Percentiles rank a stretch among this genome's conserved stretches.
Evolutionary conservation across 2,113 vertebrate species (phyloP).

Genomic region (Naja naja): DNA sequence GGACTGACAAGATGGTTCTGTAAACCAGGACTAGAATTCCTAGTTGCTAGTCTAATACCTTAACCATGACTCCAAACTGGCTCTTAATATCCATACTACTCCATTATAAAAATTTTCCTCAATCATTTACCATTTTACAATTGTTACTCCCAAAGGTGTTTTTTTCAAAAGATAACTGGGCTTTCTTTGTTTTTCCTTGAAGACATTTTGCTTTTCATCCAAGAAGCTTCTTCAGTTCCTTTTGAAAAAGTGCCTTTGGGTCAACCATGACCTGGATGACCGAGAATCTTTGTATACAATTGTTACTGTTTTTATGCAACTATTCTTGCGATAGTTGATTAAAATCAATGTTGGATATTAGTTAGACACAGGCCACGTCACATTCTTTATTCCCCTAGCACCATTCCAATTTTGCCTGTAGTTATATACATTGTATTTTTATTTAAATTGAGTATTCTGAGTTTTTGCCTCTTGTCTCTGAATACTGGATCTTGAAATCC

Average conservation of each 20-base stretch:
- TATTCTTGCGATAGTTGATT: neutral
- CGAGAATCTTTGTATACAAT: neutral
- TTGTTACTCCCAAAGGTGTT: neutral
- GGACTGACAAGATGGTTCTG: no score
- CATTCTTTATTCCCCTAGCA: neutral
- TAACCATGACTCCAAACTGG: neutral
- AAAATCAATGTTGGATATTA: neutral
- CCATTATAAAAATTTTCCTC: neutral
- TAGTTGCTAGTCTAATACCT: no score
- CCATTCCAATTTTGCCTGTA: neutral
- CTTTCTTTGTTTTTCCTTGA: neutral
- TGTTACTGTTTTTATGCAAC: neutral
- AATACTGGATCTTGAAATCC: neutral
- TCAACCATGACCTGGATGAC: neutral
- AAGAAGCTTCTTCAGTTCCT: neutral
- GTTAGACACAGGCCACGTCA: neutral
- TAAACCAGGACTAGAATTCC: no score
- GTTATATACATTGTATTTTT: neutral
- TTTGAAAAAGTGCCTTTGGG: neutral
- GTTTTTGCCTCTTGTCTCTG: neutral
- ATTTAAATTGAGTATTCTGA: neutral
- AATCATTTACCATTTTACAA: neutral
- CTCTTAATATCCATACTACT: neutral
- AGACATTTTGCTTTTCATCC: neutral
- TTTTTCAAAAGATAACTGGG: neutral